Evolutionary conservation across 2,113 vertebrate genomes (phyloP), one percentile per base, ranked within the genome.

Genomic region (Myxocyprinus asiaticus): DNA sequence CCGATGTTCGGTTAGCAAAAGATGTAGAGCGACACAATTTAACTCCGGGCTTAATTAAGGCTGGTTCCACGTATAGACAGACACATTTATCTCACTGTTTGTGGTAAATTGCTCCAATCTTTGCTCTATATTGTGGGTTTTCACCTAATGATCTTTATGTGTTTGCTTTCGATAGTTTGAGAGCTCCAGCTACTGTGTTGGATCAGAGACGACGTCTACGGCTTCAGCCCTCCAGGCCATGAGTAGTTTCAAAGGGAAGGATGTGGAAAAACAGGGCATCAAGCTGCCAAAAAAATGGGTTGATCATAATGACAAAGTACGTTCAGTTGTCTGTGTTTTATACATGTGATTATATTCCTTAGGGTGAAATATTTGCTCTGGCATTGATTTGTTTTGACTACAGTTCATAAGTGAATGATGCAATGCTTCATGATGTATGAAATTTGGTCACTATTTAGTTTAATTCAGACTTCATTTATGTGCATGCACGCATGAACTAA

Each of bases 241-340:
- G 83, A 86, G 81, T 68, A 66, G 67, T 66, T 83, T 83, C 67
- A 85, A 81, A 79, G 74, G 84, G 72, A 68, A 83, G 69, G 87
- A 86, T 80, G 85, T 86, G 85, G 87, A 88, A 79, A 86, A 86
- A 80, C 85, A 86, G 66, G 80, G 84, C 72, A 79, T 81, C 78
- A 88, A 83, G 81, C 33, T 87, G 81, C 76, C 83, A 3, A 87
- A 83, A 50, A 85, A 83, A 78, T 88, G 85, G 85, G 77, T 61
- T 2, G 78, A 78, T 62, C 70, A 53, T 56, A 86, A 78, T 62
- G 67, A 75, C 53, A 88, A 86, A 81, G 85, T 88, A 61, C 74
- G 73, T 44, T 14, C 1, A 4, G 6, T 12, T 67, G 53, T 48
- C 2, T 48, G 47, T 48, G 47, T 48, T 6, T 9, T 7, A 48